Evolutionary conservation across 2,113 vertebrate genomes (phyloP).

Genomic region (Sturnus vulgaris): DNA sequence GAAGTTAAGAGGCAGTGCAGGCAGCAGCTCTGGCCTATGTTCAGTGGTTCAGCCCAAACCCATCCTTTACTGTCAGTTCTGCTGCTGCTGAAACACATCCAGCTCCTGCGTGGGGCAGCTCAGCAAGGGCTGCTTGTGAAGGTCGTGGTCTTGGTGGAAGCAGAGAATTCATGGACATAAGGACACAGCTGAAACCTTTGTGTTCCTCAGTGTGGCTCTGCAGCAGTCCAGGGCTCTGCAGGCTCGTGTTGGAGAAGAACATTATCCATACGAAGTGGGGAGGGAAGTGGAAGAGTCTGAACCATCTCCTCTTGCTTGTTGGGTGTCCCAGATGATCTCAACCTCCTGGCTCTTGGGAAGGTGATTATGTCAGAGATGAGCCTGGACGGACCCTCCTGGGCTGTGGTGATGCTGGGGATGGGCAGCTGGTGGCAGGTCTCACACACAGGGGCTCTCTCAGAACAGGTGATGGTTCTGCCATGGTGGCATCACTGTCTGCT

Average conservation of each 20-base stretch:
- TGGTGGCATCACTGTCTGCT: not conserved
- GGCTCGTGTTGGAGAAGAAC: not conserved
- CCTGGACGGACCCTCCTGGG: not conserved
- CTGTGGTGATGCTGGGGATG: not conserved
- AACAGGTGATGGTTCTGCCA: not conserved
- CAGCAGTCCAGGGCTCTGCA: not conserved
- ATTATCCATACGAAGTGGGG: accelerated
- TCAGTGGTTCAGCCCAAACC: not conserved
- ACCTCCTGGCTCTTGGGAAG: not conserved
- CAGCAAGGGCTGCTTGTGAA: not conserved
- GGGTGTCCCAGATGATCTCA: not conserved
- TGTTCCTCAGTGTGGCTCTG: not conserved
- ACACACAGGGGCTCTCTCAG: not conserved
- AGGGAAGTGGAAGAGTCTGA: not conserved
- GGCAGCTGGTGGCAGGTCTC: not conserved
- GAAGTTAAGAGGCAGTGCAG: not conserved
- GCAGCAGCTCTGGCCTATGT: not conserved
- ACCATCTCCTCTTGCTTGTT: not conserved
- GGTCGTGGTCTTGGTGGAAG: not conserved
- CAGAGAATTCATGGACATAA: not conserved
- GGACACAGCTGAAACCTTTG: not conserved
- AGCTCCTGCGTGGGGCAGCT: not conserved
- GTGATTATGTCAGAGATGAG: not conserved
- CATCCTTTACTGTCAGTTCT: not conserved
- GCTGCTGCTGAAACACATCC: not conserved